These are phyloP conservation scores for Gulo gulo DNA, from an alignment of 2,113 vertebrate genomes.

Conservation along the genomic window DNA sequence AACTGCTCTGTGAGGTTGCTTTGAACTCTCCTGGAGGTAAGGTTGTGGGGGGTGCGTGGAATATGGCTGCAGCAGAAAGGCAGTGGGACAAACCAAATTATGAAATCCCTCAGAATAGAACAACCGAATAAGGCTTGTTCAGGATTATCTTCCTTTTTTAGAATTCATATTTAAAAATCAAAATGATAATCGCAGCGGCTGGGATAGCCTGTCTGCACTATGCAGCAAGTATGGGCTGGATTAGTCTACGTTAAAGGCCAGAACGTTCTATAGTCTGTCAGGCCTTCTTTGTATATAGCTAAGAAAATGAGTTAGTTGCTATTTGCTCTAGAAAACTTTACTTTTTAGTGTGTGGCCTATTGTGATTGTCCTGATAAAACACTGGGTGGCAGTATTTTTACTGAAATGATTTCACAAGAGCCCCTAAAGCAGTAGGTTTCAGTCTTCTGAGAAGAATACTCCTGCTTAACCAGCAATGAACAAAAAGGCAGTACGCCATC, in stretches of 20 bases:
- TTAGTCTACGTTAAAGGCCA: not conserved
- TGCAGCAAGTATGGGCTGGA: not conserved
- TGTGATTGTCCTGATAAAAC: not conserved
- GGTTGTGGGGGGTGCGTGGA: not conserved
- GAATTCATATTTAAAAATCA: not conserved
- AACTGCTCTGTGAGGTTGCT: not conserved
- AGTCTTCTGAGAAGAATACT: not conserved
- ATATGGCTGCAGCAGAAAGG: not conserved
- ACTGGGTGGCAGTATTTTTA: slow-evolving; percentile 54
- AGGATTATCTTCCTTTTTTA: not conserved
- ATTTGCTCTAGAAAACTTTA: not conserved
- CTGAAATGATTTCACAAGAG: not conserved
- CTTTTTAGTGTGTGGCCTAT: not conserved
- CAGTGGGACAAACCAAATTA: not conserved
- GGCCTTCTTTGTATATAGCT: not conserved
- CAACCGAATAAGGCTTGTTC: not conserved
- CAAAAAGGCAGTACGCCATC: not conserved
- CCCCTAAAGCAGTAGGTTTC: not conserved
- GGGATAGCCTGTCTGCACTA: not conserved
- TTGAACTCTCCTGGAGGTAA: not conserved
- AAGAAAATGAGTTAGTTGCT: not conserved
- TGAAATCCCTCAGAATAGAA: not conserved
- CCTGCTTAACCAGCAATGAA: not conserved
- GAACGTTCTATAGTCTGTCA: not conserved
- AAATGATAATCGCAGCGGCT: not conserved